Conservation (phyloP, 2,113 vertebrate genomes). For the Tachysurus fulvidraco region DNA sequence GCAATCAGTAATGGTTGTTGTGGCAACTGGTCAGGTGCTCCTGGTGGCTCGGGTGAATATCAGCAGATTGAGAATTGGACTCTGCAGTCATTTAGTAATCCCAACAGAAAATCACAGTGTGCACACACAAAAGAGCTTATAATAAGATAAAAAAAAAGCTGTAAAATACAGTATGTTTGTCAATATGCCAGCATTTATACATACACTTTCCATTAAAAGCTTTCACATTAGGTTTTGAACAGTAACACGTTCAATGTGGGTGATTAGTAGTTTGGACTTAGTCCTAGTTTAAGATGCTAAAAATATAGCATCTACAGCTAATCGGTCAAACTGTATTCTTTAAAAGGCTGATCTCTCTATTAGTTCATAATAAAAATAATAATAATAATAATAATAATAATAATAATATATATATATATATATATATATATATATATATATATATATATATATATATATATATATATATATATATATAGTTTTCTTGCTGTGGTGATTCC, state of each 20-base stretch:
- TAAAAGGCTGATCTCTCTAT: background rate
- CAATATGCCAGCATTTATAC: background rate
- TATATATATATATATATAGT: background rate
- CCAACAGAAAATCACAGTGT: background rate
- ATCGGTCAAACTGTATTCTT: background rate
- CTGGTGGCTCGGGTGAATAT: background rate
- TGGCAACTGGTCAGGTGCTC: constrained; percentile 33
- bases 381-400: no score
- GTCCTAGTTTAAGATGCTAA: constrained; percentile 8
- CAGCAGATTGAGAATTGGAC: background rate
- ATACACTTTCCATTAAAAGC: background rate
- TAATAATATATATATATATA: background rate
- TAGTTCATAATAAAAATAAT: background rate
- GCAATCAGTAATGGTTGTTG: constrained; percentile 43
- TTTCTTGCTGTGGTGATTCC: background rate
- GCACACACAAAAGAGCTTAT: background rate
- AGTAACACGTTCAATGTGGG: background rate
- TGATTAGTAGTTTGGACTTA: background rate
- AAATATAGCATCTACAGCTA: background rate
- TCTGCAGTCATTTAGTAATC: background rate
- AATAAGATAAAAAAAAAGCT: background rate
- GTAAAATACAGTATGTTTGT: background rate
- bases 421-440: background rate
- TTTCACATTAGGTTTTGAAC: background rate
- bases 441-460: background rate